Conservation (phyloP, 2,797 vertebrate species). For the Morus bassanus region DNA sequence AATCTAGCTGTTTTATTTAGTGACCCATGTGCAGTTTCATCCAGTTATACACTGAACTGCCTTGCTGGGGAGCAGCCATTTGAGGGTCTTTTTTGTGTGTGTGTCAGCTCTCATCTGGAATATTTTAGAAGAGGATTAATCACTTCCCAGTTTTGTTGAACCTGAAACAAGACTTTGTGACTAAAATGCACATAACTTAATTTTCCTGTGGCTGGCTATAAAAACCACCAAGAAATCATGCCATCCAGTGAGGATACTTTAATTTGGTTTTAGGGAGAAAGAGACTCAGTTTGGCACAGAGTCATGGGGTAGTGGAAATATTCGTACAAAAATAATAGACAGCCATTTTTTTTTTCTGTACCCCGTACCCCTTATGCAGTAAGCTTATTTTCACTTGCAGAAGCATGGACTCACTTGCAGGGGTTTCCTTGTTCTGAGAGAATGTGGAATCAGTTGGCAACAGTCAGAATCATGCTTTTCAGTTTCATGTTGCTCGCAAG, state of each 20-base stretch:
- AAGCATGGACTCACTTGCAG: background rate
- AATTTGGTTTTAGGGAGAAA: constrained; percentile 36
- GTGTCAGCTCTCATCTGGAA: constrained; percentile 43
- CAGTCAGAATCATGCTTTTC: background rate
- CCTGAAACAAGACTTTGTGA: constrained; percentile 46
- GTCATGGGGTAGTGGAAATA: constrained; percentile 16
- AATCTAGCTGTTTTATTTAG: background rate
- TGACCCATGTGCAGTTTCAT: background rate
- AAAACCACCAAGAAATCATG: constrained; percentile 50
- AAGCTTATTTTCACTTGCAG: background rate
- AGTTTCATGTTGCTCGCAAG: background rate
- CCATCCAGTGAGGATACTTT: constrained; percentile 26
- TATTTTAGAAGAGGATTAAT: constrained; percentile 65
- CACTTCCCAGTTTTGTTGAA: constrained; percentile 65
- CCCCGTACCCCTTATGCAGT: background rate
- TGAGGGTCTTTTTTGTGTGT: background rate
- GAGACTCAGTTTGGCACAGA: constrained; percentile 26
- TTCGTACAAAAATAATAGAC: background rate
- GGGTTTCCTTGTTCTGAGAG: background rate
- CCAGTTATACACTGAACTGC: background rate
- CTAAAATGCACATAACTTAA: constrained; percentile 48
- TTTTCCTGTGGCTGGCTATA: constrained; percentile 51
- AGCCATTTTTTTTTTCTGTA: background rate
- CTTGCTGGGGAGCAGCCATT: background rate
- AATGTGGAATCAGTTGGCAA: background rate